These are phyloP conservation scores for Myripristis jacobus DNA, from an alignment of 2,797 vertebrate genomes.

Conservation along the genomic window DNA sequence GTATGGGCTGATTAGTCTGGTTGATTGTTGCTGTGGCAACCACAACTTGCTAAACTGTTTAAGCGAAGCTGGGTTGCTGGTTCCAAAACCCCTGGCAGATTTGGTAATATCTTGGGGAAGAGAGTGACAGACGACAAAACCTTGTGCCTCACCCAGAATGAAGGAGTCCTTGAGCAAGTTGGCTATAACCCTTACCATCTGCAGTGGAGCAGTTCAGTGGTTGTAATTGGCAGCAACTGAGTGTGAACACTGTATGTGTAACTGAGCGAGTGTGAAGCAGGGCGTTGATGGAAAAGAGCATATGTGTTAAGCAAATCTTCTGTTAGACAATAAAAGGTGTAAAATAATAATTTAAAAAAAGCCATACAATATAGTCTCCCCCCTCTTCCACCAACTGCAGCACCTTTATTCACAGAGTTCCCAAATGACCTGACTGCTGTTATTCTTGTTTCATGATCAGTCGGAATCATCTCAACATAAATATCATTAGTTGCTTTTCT, in stretches of 20 bases:
- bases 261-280: constrained; percentile 47
- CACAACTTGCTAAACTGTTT: too few species aligned
- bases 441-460: constrained; percentile 7
- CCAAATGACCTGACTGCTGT: constrained; percentile 18
- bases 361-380: constrained; percentile 7
- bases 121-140: background rate
- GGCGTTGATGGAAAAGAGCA: constrained; percentile 46
- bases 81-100: background rate
- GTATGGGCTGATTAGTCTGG: too few species aligned
- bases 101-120: background rate
- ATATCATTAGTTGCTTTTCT: constrained; percentile 17
- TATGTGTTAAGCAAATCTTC: constrained; percentile 31
- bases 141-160: background rate
- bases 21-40: too few species aligned
- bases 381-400: background rate
- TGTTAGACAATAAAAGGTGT: constrained; percentile 2
- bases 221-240: constrained; percentile 43
- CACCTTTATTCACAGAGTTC: constrained; percentile 6
- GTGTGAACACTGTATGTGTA: constrained; percentile 59
- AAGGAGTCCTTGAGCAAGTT: constrained; percentile 5
- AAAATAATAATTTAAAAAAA: too few species aligned
- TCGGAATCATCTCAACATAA: constrained; percentile 30
- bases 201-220: constrained; percentile 35
- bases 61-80: background rate
- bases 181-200: constrained; percentile 20